Conservation (phyloP, 2,113 vertebrate genomes). For the Rynchops niger region DNA sequence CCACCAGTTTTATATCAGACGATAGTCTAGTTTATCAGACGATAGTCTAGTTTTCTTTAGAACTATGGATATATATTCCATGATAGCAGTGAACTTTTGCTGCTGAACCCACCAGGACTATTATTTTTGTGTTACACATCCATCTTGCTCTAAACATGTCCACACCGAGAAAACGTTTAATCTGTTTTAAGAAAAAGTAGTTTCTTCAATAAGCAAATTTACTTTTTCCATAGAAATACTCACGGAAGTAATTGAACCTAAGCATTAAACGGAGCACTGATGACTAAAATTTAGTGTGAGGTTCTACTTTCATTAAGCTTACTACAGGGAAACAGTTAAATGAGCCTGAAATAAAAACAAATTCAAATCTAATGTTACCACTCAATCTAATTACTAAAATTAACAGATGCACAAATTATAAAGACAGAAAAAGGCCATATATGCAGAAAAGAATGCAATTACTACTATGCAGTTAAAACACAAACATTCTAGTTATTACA, state of each 20-base stretch:
- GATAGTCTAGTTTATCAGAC: background rate
- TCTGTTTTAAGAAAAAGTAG: background rate
- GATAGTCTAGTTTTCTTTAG: background rate
- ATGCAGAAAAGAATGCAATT: background rate
- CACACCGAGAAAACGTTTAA: background rate
- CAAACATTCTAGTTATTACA: background rate
- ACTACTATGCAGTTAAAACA: background rate
- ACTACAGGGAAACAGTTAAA: background rate
- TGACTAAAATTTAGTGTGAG: background rate
- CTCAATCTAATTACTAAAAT: slow-evolving; percentile 13
- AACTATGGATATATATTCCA: background rate
- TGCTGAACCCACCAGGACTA: background rate
- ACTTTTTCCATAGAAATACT: background rate
- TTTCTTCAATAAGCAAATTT: background rate
- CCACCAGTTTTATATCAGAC: fast-evolving
- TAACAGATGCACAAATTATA: background rate
- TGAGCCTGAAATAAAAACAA: slow-evolving; percentile 6
- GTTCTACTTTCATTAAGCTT: background rate
- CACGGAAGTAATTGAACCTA: background rate
- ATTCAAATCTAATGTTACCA: background rate
- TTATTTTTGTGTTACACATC: background rate
- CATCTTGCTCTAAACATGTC: background rate
- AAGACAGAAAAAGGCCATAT: background rate
- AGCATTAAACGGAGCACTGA: background rate
- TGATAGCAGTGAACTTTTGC: fast-evolving